Percentiles rank a stretch among this genome's conserved stretches.
These are phyloP conservation scores for Catotricha subobsoleta DNA, from an alignment of 2,888 invertebrate species.

Conservation along the genomic window DNA sequence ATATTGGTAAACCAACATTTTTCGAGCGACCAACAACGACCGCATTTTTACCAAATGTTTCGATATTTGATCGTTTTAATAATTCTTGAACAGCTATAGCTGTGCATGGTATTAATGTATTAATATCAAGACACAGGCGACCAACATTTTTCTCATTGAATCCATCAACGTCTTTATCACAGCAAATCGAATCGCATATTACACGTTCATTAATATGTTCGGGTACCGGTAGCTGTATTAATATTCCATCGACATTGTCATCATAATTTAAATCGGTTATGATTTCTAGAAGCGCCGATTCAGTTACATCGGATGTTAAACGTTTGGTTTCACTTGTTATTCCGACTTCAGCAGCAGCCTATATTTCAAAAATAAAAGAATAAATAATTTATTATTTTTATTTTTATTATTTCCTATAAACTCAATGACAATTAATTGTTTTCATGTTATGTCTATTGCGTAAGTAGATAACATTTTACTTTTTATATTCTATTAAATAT, in stretches of 20 bases:
- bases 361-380: constrained; percentile 1
- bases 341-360: constrained; percentile 37
- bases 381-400: too few relatives aligned
- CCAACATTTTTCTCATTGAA: constrained; percentile 74
- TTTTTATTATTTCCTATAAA: too few relatives aligned
- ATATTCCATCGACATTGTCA: constrained; percentile 55
- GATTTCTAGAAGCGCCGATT: constrained; percentile 45
- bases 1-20: constrained; percentile 80
- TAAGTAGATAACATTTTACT: neutral
- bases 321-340: constrained; percentile 50
- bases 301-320: constrained; percentile 38
- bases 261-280: constrained; percentile 51
- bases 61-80: constrained; percentile 38
- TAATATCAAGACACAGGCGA: constrained; percentile 52
- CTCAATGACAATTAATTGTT: neutral
- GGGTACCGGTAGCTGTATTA: constrained; percentile 73
- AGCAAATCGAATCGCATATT: constrained; percentile 56
- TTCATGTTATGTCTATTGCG: neutral
- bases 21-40: constrained; percentile 82
- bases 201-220: constrained; percentile 52
- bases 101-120: constrained; percentile 60
- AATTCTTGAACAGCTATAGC: constrained; percentile 42
- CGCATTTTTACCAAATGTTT: constrained; percentile 70
- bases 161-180: constrained; percentile 80
- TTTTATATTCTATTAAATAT: too few relatives aligned